Evolutionary conservation across 2,113 vertebrate species (phyloP).

Genomic region (Larimichthys crocea): DNA sequence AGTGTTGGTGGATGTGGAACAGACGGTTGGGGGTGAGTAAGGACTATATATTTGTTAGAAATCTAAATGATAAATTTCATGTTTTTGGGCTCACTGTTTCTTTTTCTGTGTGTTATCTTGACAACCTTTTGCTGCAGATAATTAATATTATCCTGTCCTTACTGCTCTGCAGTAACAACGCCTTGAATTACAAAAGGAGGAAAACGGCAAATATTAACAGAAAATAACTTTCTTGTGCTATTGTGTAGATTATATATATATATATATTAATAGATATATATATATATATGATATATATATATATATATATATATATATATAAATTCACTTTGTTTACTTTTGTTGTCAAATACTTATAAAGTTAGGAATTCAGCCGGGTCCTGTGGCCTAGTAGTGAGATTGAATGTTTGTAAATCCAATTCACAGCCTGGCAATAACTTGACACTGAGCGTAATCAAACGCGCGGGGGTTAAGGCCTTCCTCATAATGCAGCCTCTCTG

Average conservation of each 20-base stretch:
- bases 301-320: too few relatives aligned
- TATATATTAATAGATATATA: too few relatives aligned
- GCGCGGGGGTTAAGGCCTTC: slow-evolving; percentile 44
- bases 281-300: too few relatives aligned
- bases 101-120: not conserved
- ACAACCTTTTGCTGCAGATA: not conserved
- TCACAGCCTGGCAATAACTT: slow-evolving; percentile 48
- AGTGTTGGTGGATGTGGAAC: not conserved
- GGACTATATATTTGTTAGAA: too few relatives aligned
- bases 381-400: slow-evolving; percentile 17
- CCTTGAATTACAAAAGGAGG: not conserved
- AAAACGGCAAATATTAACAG: not conserved
- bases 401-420: slow-evolving; percentile 37
- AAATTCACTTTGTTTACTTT: slow-evolving; percentile 6
- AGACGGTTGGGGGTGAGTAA: not conserved
- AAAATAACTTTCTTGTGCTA: not conserved
- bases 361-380: not conserved
- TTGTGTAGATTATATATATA: not conserved
- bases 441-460: slow-evolving; percentile 35
- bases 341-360: slow-evolving; percentile 21
- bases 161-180: not conserved
- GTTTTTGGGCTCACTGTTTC: not conserved
- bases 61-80: not conserved
- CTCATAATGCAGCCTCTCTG: not conserved
- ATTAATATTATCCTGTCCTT: not conserved